Evolutionary conservation across 2,113 vertebrate genomes (phyloP).

Genomic region (Cynocephalus volans): DNA sequence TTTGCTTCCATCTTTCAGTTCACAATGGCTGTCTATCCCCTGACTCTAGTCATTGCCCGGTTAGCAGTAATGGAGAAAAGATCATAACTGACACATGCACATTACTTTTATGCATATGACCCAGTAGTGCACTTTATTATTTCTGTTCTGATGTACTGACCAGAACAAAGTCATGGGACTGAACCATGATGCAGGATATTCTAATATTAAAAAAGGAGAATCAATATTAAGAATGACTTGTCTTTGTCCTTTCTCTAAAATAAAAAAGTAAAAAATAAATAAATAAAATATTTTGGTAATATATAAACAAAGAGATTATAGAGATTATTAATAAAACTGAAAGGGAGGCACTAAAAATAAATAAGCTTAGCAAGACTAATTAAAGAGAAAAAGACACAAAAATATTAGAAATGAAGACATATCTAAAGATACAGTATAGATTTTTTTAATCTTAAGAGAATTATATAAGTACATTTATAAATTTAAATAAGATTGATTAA

Average conservation of each 20-base stretch:
- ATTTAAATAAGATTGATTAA: background rate
- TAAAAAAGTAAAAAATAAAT: background rate
- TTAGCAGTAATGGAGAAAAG: background rate
- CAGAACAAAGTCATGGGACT: background rate
- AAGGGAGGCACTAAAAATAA: background rate
- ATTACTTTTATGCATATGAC: background rate
- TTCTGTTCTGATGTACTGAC: background rate
- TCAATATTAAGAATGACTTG: background rate
- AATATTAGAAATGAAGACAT: background rate
- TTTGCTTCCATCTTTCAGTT: background rate
- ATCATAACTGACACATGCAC: background rate
- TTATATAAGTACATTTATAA: background rate
- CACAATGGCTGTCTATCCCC: background rate
- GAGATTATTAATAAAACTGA: slow-evolving; percentile 16
- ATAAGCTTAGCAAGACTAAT: background rate
- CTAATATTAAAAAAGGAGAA: background rate
- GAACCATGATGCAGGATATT: background rate
- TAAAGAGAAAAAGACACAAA: background rate
- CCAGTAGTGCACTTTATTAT: background rate
- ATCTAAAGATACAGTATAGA: background rate
- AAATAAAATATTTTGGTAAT: background rate
- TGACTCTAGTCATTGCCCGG: background rate
- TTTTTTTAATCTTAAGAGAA: background rate
- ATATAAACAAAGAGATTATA: background rate
- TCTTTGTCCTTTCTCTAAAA: background rate